These are phyloP conservation scores for Catonia carolina DNA, from an alignment of 2,888 invertebrate genomes.

Conservation along the genomic window DNA sequence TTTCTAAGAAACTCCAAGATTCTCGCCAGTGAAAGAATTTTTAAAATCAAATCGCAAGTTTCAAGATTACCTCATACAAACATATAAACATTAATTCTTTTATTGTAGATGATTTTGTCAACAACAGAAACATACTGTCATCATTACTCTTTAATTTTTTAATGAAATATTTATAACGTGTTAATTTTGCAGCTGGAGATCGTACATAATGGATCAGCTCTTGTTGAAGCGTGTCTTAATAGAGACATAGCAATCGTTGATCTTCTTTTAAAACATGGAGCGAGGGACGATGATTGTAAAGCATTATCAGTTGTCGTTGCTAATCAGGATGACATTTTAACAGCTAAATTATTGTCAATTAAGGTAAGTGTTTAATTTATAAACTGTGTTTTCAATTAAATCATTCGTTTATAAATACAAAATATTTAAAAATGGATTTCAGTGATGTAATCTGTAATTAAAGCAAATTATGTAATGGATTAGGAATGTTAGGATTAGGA, in stretches of 20 bases:
- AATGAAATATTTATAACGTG: not conserved
- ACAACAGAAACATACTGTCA: too few relatives aligned
- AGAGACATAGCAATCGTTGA: slow-evolving; percentile 67
- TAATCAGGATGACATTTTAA: slow-evolving; percentile 65
- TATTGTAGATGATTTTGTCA: too few relatives aligned
- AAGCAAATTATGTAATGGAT: not conserved
- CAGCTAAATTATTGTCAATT: slow-evolving; percentile 75
- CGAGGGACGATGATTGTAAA: slow-evolving; percentile 77
- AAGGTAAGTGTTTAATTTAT: slow-evolving; percentile 49
- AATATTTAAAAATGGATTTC: not conserved
- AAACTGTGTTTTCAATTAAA: not conserved
- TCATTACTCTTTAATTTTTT: too few relatives aligned
- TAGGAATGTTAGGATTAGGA: too few relatives aligned
- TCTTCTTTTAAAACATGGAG: slow-evolving; percentile 69
- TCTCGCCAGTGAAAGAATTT: too few relatives aligned
- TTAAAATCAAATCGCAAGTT: too few relatives aligned
- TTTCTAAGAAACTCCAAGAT: too few relatives aligned
- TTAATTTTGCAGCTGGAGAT: not conserved
- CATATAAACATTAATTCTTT: too few relatives aligned
- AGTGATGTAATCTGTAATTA: not conserved
- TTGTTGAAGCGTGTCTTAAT: slow-evolving; percentile 63
- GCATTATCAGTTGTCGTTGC: slow-evolving; percentile 72
- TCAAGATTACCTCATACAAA: too few relatives aligned
- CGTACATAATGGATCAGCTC: slow-evolving; percentile 43
- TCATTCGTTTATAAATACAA: not conserved